Evolutionary conservation across 2,888 invertebrate species (phyloP).

Genomic region (Scaptomyza flava): DNA sequence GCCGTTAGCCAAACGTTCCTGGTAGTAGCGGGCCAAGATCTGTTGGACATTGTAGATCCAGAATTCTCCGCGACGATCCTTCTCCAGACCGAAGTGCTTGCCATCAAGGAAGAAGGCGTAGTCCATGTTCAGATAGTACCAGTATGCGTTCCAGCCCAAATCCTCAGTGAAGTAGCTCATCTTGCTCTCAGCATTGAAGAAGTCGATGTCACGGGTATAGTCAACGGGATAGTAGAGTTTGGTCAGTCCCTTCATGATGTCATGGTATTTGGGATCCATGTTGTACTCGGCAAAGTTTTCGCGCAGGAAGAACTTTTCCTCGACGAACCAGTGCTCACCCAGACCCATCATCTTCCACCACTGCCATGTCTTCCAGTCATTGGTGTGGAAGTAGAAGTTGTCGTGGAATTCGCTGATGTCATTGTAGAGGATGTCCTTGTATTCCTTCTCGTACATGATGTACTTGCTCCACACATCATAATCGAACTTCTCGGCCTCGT

Average conservation of each 20-base stretch:
- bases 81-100: slow-evolving; percentile 85
- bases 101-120: slow-evolving; percentile 88
- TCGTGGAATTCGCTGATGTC: slow-evolving; percentile 63
- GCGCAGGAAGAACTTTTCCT: slow-evolving; percentile 75
- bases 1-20: slow-evolving; percentile 88
- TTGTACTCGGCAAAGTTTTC: slow-evolving; percentile 63
- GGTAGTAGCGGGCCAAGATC: slow-evolving; percentile 88
- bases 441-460: slow-evolving; percentile 81
- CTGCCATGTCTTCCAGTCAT: slow-evolving; percentile 80
- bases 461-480: slow-evolving; percentile 75
- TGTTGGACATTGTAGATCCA: slow-evolving; percentile 89
- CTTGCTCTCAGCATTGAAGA: slow-evolving; percentile 86
- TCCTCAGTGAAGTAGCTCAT: slow-evolving; percentile 90
- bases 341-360: slow-evolving; percentile 81
- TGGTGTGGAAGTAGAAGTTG: slow-evolving; percentile 71
- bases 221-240: slow-evolving; percentile 85
- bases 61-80: slow-evolving; percentile 87
- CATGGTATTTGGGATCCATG: slow-evolving; percentile 69
- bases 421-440: slow-evolving; percentile 83
- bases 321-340: slow-evolving; percentile 70
- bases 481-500: slow-evolving; percentile 87
- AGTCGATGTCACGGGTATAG: slow-evolving; percentile 86
- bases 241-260: slow-evolving; percentile 58
- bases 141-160: slow-evolving; percentile 88
- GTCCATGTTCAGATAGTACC: slow-evolving; percentile 87